These are phyloP conservation scores for Hoplodrina ambigua DNA, from an alignment of 2,888 invertebrate genomes.

Conservation along the genomic window DNA sequence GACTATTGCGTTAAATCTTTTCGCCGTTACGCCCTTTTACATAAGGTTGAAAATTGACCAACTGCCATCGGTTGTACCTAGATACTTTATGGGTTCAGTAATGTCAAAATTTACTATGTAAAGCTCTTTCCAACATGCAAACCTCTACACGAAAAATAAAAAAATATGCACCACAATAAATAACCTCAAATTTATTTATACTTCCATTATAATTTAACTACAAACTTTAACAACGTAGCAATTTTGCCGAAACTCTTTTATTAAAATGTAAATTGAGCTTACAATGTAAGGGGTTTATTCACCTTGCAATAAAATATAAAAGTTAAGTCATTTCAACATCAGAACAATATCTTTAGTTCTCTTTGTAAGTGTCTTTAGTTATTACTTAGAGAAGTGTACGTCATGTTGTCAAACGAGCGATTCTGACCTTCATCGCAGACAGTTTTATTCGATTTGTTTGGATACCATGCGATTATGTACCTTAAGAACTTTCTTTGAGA, in stretches of 20 bases:
- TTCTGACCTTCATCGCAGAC: too few species aligned
- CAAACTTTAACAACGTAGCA: conserved; percentile 31
- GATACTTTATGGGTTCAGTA: neutral
- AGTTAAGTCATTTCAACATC: neutral
- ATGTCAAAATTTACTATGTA: neutral
- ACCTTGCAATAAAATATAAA: conserved; percentile 27
- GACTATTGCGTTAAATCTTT: too few species aligned
- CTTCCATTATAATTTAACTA: conserved; percentile 39
- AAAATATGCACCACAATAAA: conserved; percentile 38
- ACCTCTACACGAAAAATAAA: conserved; percentile 11
- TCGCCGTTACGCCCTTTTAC: too few species aligned
- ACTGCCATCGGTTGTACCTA: neutral
- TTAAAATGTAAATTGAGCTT: conserved; percentile 55
- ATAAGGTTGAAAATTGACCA: too few species aligned
- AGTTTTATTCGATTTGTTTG: too few species aligned
- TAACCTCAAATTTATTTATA: conserved; percentile 38
- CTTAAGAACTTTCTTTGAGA: too few species aligned
- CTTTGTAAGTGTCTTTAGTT: neutral
- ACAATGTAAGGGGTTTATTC: conserved; percentile 44
- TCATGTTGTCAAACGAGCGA: too few species aligned
- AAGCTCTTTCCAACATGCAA: conserved; percentile 18
- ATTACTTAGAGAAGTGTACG: neutral
- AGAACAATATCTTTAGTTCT: neutral
- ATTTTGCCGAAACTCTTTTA: conserved; percentile 47
- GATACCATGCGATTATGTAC: too few species aligned